A percentile compares a stretch with the other conserved stretches of the same genome.
Conservation (phyloP, 1,140 invertebrate species). For the Drosophila trapezifrons region DNA sequence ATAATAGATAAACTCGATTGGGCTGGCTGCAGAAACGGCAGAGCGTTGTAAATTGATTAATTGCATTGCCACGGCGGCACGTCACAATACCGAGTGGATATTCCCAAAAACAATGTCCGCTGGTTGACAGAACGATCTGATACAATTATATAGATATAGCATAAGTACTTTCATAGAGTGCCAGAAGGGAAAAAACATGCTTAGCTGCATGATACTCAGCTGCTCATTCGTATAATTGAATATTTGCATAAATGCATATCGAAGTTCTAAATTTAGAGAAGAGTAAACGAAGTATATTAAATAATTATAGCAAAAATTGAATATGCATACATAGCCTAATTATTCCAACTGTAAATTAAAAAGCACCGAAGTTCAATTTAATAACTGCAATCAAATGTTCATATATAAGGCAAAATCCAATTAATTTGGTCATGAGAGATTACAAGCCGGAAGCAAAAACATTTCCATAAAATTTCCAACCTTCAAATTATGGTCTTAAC, state of each 20-base stretch:
- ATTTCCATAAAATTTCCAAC: too few relatives aligned
- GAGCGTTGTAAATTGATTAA: conserved; percentile 36
- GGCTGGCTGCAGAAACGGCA: neutral
- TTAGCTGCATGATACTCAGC: neutral
- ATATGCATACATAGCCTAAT: neutral
- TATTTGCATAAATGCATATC: neutral
- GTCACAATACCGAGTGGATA: conserved; percentile 2
- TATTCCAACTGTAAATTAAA: too few relatives aligned
- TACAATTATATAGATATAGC: neutral
- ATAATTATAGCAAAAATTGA: neutral
- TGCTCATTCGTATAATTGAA: neutral
- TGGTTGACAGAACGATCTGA: conserved; percentile 8
- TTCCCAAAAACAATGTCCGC: neutral
- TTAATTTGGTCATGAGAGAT: too few relatives aligned
- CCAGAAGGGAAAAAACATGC: neutral
- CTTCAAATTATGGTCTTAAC: too few relatives aligned
- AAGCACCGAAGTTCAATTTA: too few relatives aligned
- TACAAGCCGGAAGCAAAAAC: too few relatives aligned
- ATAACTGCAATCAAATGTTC: too few relatives aligned
- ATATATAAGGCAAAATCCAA: too few relatives aligned
- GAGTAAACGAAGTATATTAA: too few relatives aligned
- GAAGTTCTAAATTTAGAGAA: neutral
- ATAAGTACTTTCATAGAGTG: too few relatives aligned
- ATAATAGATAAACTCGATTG: conserved; percentile 24
- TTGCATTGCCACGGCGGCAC: neutral